Percentiles rank a stretch among this genome's conserved stretches.
Evolutionary conservation across 2,113 vertebrate species (phyloP).

Genomic region (Pogonocichla stellata): DNA sequence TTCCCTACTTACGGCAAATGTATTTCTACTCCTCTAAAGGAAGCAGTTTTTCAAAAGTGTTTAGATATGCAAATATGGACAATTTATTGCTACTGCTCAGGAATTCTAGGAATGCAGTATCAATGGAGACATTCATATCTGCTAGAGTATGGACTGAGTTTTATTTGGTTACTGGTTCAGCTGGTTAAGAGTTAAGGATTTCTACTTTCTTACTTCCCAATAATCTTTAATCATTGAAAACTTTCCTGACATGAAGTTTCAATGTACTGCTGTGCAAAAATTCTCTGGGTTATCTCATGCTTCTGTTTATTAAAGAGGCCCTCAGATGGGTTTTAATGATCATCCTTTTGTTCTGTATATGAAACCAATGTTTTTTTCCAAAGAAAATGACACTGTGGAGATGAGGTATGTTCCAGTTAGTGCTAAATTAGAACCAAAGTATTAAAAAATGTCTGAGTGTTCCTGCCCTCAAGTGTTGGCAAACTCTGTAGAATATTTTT

Average conservation of each 20-base stretch:
- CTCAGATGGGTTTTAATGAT: neutral
- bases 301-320: neutral
- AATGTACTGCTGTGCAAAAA: neutral
- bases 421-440: conserved; percentile 6
- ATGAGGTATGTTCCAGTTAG: neutral
- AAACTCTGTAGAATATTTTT: neutral
- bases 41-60: neutral
- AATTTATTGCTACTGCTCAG: neutral
- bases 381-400: neutral
- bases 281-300: neutral
- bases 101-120: neutral
- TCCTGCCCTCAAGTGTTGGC: neutral
- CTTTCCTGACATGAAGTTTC: neutral
- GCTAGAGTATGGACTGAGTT: neutral
- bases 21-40: neutral
- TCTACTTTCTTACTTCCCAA: neutral
- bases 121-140: neutral
- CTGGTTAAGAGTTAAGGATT: neutral
- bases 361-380: conserved; percentile 6
- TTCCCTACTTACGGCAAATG: neutral
- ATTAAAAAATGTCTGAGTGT: neutral
- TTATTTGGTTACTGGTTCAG: neutral
- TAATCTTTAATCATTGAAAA: neutral
- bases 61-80: neutral
- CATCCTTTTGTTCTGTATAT: neutral